Evolutionary conservation across 1,140 invertebrate species (phyloP).

Genomic region (Sesamia nonagrioides): DNA sequence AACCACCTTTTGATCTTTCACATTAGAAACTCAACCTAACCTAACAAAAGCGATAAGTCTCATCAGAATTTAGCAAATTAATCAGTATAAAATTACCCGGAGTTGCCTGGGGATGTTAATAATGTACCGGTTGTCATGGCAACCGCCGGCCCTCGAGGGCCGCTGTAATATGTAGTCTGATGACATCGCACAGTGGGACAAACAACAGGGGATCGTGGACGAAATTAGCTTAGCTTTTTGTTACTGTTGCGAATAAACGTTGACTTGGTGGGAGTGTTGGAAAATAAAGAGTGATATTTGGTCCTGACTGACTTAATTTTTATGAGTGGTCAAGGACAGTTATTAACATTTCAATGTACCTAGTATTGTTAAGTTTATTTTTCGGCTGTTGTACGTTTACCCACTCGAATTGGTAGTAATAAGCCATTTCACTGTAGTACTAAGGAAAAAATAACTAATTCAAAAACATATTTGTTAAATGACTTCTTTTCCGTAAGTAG

Average conservation of each 20-base stretch:
- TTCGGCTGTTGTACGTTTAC: too few species aligned
- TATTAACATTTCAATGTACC: background rate
- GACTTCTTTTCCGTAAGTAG: too few species aligned
- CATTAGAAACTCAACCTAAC: background rate
- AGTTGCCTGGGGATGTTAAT: constrained; percentile 24
- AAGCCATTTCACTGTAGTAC: too few species aligned
- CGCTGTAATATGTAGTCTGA: constrained; percentile 30
- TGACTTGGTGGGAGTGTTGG: background rate
- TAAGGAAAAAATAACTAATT: too few species aligned
- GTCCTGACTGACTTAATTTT: background rate
- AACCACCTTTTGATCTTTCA: background rate
- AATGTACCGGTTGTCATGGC: constrained; percentile 51
- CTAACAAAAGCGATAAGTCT: background rate
- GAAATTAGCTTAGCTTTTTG: background rate
- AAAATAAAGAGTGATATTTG: background rate
- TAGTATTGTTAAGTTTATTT: too few species aligned
- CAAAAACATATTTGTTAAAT: too few species aligned
- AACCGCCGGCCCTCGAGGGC: constrained; percentile 46
- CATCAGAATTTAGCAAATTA: constrained; percentile 37
- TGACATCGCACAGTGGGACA: constrained; percentile 22
- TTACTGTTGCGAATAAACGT: background rate
- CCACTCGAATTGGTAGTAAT: too few species aligned
- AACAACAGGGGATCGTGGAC: background rate
- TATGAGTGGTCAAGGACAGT: too few species aligned
- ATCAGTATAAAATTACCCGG: constrained; percentile 39